Base-by-base conservation (phyloP, 1,140 invertebrate species). In the Spodoptera frugiperda region DNA sequence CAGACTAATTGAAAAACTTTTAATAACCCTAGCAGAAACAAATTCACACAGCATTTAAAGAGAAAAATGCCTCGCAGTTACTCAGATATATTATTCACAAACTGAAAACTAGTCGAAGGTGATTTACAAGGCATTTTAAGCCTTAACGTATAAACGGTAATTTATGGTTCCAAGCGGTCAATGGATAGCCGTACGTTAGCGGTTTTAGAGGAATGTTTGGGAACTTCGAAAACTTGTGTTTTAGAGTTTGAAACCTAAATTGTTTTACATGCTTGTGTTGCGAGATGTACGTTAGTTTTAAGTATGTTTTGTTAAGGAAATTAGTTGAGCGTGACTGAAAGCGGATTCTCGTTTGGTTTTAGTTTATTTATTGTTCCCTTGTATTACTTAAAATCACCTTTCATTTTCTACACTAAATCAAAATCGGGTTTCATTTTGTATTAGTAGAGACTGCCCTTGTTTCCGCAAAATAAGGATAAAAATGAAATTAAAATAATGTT, bases 121-220 rank as follows among this genome's bases (percentile, higher is more conserved):
- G 53, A 72, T 72, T 72, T 57, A 72, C 30, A 72, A 59, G 39
- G 39, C 14, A 54, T 72, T 59, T 57, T 19, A 17, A 55, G 48
- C 25, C 51, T 33, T 17, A 30, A 48, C 39, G 21, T 59, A 72
- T 14, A 39, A 19, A 55, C 39, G 33, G 48, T 54, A 39, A 72
- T 72, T 72, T 59, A 72, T 72, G 21, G 70, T 72, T 59, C 15
- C 5, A 3, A 46, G 33, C 25, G 59, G 59, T 44, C 39, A 57
- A n/a, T 39, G 46, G 53, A 72, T 39, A 39, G 57, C 30, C 54
- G 54, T 57, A 19, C 19, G 48, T 72, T 48, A 59, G 39, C 57
- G 19, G 33, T 49, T 30, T 57, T n/a, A 46, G 48, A 57, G 33
- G 53, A 46, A 46, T 48, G 17, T 54, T 53, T 55, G 30, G 21